These are phyloP conservation scores for Anoplius nigerrimus DNA, from an alignment of 2,888 invertebrate species.

Conservation along the genomic window DNA sequence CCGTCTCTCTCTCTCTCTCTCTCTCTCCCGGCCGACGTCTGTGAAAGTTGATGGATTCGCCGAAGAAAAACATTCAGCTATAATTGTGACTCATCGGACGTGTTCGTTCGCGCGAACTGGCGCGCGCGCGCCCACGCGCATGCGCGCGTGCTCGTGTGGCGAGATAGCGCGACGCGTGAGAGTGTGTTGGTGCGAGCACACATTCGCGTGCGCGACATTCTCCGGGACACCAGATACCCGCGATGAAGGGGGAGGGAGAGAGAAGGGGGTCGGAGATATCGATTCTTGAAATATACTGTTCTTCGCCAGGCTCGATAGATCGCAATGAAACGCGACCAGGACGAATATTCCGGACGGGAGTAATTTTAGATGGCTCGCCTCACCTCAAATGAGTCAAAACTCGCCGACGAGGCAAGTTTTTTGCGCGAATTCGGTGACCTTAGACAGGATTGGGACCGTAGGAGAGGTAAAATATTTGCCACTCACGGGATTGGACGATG, in stretches of 20 bases:
- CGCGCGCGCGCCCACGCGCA: neutral
- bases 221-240: constrained; percentile 1
- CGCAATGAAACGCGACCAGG: no score
- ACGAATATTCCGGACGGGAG: no score
- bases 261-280: constrained; percentile 10
- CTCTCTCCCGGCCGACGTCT: neutral
- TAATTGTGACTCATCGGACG: constrained; percentile 32
- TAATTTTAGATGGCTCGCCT: no score
- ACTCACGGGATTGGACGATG: no score
- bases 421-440: no score
- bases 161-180: neutral
- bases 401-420: no score
- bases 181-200: no score
- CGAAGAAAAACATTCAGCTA: constrained; percentile 17
- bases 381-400: no score
- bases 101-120: neutral
- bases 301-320: neutral
- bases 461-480: no score
- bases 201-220: neutral
- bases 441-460: no score
- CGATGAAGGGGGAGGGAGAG: neutral
- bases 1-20: neutral
- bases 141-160: neutral
- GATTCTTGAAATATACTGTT: constrained; percentile 14
- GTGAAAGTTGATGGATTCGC: constrained; percentile 32